Conservation (phyloP, 2,113 vertebrate genomes). For the Ranitomeya variabilis region DNA sequence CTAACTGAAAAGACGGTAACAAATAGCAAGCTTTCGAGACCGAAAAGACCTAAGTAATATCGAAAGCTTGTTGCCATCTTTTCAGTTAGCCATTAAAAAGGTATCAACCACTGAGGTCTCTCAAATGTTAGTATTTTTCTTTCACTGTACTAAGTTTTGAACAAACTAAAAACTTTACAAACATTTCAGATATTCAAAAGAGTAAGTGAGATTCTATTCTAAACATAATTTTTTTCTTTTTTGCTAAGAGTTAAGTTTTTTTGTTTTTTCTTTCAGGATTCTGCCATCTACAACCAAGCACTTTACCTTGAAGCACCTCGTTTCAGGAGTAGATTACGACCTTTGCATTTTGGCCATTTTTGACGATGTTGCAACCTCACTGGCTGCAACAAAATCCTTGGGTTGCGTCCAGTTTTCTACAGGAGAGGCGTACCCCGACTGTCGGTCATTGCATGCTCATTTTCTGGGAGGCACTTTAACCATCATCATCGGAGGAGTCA, state of each 20-base stretch:
- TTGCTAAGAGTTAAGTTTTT: neutral
- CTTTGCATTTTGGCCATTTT: slow-evolving; percentile 88
- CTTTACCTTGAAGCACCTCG: slow-evolving; percentile 85
- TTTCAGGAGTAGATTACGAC: slow-evolving; percentile 84
- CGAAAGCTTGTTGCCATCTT: too few species aligned
- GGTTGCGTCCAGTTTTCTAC: slow-evolving; percentile 88
- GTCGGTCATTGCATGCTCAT: slow-evolving; percentile 86
- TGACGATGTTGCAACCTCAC: slow-evolving; percentile 78
- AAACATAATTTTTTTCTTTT: too few species aligned
- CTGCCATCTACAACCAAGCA: slow-evolving; percentile 81
- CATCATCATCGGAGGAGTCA: slow-evolving; percentile 84
- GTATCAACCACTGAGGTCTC: too few species aligned
- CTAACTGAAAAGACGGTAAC: too few species aligned
- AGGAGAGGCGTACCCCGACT: slow-evolving; percentile 82
- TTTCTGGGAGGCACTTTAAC: slow-evolving; percentile 90
- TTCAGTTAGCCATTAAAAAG: too few species aligned
- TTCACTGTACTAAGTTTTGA: too few species aligned
- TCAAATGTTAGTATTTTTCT: too few species aligned
- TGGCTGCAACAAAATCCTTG: slow-evolving; percentile 83
- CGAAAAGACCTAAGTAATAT: too few species aligned
- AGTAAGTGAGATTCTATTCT: too few species aligned
- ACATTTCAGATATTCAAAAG: neutral
- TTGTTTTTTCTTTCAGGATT: slow-evolving; percentile 71
- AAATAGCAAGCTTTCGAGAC: too few species aligned
- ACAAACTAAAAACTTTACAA: too few species aligned